These are phyloP conservation scores for Trissolcus brochymenae DNA, from an alignment of 2,888 invertebrate genomes.

Conservation along the genomic window DNA sequence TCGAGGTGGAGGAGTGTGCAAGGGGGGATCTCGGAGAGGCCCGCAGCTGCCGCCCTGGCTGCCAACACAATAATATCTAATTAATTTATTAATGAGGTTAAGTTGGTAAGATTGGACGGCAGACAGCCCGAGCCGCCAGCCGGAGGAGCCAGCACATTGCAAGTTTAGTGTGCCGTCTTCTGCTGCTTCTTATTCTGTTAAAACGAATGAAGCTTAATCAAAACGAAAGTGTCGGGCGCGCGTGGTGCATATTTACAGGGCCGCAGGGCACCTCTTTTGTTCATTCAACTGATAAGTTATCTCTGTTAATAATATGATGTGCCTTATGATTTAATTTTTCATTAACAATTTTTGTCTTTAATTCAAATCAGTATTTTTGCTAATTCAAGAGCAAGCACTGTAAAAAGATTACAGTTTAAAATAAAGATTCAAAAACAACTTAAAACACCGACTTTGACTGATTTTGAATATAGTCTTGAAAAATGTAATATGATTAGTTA, in stretches of 20 bases:
- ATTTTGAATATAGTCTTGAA: too few species aligned
- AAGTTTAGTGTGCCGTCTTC: slow-evolving; percentile 51
- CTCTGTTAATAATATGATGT: too few species aligned
- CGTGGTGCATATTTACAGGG: slow-evolving; percentile 65
- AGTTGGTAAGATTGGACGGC: slow-evolving; percentile 74
- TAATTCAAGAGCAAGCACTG: too few species aligned
- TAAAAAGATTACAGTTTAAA: too few species aligned
- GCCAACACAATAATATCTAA: slow-evolving; percentile 76
- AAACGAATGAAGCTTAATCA: slow-evolving; percentile 71
- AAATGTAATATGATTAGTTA: too few species aligned
- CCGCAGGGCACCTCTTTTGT: slow-evolving; percentile 58
- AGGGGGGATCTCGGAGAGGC: slow-evolving; percentile 56
- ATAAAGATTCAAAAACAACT: too few species aligned
- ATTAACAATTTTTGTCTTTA: too few species aligned
- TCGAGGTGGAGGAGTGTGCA: slow-evolving; percentile 13
- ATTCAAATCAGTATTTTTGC: too few species aligned
- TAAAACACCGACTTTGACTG: too few species aligned
- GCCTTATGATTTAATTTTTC: too few species aligned
- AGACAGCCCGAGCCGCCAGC: slow-evolving; percentile 70
- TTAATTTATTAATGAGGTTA: slow-evolving; percentile 76
- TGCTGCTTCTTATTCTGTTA: slow-evolving; percentile 61
- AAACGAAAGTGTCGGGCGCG: slow-evolving; percentile 68
- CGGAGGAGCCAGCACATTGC: slow-evolving; percentile 36
- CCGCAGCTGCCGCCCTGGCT: slow-evolving; percentile 74
- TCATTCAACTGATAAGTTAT: slow-evolving; percentile 26